Percentiles rank a stretch among this genome's conserved stretches.
Evolutionary conservation across 1,140 invertebrate species (phyloP).

Genomic region (Paraescarpia echinospica): DNA sequence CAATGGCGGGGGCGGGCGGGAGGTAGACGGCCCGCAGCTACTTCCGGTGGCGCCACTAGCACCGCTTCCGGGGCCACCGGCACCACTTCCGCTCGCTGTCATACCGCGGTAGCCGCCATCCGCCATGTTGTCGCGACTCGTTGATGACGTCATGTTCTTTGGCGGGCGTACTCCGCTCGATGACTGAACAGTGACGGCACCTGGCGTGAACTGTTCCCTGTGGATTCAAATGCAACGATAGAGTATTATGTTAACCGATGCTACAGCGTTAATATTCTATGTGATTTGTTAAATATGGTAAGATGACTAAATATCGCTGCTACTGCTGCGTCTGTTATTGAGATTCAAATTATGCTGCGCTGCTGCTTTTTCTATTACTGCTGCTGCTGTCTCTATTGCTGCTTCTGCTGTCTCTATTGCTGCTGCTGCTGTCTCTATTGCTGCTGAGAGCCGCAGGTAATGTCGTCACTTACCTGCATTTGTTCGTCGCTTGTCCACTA

Average conservation of each 20-base stretch:
- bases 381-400: too few species aligned
- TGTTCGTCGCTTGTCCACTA: background rate
- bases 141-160: background rate
- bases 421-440: too few species aligned
- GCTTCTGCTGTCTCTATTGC: too few species aligned
- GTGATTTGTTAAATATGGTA: too few species aligned
- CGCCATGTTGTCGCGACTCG: slow-evolving; percentile 2
- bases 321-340: too few species aligned
- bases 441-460: background rate
- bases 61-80: background rate
- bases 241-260: background rate
- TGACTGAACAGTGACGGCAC: background rate
- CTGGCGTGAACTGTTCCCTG: background rate
- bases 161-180: background rate
- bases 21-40: background rate
- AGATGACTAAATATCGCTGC: too few species aligned
- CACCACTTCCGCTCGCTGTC: background rate
- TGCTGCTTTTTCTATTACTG: too few species aligned
- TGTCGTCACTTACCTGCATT: background rate
- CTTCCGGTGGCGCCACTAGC: background rate
- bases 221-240: background rate
- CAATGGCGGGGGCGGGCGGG: background rate
- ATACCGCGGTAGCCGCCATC: background rate
- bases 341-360: too few species aligned
- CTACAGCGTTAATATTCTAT: too few species aligned